Conservation (phyloP, 1,140 invertebrate species). For the Aphelenchoides fujianensis region DNA sequence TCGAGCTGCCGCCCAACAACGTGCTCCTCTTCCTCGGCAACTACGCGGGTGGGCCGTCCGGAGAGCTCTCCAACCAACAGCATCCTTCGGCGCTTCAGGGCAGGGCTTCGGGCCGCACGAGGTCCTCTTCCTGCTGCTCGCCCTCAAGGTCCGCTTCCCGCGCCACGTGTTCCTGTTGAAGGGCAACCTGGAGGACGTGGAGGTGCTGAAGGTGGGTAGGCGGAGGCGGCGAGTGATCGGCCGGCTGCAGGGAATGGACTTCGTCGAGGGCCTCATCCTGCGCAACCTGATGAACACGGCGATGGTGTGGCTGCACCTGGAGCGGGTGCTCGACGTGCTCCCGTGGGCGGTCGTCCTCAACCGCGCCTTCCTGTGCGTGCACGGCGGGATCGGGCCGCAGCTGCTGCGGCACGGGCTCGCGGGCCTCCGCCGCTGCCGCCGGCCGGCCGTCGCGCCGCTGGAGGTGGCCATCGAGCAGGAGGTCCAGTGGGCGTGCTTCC, state of each 20-base stretch:
- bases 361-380: constrained; percentile 14
- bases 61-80: too few relatives aligned
- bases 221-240: background rate
- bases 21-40: constrained; percentile 22
- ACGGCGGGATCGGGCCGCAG: constrained; percentile 27
- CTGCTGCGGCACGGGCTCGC: constrained; percentile 12
- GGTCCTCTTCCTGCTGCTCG: constrained; percentile 19
- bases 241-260: constrained; percentile 20
- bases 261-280: constrained; percentile 14
- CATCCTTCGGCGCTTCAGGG: too few relatives aligned
- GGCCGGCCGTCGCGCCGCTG: background rate
- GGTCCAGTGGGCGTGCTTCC: constrained; percentile 8
- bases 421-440: background rate
- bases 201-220: constrained; percentile 22
- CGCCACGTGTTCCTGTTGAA: constrained; percentile 24
- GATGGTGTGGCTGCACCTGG: constrained; percentile 16
- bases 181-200: constrained; percentile 19
- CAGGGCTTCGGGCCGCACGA: constrained; percentile 27
- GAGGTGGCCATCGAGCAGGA: constrained; percentile 20
- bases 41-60: constrained; percentile 17
- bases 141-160: constrained; percentile 25
- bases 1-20: constrained; percentile 12
- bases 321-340: background rate
- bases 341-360: constrained; percentile 10
- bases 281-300: constrained; percentile 21